Conservation (phyloP, 2,797 vertebrate species). For the Microcaecilia unicolor region DNA sequence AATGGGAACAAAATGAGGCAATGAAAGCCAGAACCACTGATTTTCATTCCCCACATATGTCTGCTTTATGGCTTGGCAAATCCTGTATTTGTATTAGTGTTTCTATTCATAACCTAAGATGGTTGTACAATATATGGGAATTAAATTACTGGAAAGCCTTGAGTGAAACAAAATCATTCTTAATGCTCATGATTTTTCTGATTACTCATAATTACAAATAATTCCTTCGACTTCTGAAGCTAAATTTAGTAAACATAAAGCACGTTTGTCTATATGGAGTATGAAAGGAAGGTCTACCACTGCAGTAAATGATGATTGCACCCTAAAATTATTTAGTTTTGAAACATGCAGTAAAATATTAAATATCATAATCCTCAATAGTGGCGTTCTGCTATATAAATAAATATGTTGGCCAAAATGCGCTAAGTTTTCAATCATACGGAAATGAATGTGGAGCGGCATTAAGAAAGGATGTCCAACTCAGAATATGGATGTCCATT, state of each 20-base stretch:
- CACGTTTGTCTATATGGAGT: background rate
- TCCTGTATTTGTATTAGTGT: background rate
- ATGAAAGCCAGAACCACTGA: no score
- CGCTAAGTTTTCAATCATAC: no score
- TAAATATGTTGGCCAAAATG: no score
- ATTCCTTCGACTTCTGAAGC: background rate
- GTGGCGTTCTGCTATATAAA: no score
- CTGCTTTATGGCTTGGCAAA: background rate
- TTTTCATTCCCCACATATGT: no score
- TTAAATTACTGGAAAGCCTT: background rate
- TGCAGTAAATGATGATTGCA: slow-evolving; percentile 13
- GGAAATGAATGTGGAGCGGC: no score
- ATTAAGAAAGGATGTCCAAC: no score
- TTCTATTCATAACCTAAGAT: background rate
- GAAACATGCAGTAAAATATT: accelerated
- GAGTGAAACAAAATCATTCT: background rate
- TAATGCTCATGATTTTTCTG: background rate
- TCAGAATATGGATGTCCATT: no score
- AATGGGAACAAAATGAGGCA: background rate
- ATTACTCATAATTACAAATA: background rate
- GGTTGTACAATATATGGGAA: background rate
- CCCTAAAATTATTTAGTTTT: background rate
- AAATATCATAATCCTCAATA: background rate
- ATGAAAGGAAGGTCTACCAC: slow-evolving; percentile 3
- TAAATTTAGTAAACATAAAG: slow-evolving; percentile 11